Conservation (phyloP, 2,113 vertebrate genomes). For the Protobothrops mucrosquamatus region DNA sequence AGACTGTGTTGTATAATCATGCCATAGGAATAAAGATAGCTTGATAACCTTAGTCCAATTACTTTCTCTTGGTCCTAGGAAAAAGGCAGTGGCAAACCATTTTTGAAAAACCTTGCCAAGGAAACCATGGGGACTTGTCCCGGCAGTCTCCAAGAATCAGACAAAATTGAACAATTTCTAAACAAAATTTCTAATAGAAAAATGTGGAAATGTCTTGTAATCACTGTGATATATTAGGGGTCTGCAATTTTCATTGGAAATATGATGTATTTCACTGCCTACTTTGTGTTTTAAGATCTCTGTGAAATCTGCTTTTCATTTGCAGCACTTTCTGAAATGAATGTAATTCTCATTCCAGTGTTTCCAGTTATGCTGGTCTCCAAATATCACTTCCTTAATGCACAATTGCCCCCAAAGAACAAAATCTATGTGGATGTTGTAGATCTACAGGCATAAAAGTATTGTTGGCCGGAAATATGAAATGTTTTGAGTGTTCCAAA, state of each 20-base stretch:
- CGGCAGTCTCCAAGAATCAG: background rate
- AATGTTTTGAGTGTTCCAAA: background rate
- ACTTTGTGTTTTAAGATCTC: background rate
- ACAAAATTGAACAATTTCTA: background rate
- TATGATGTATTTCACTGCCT: background rate
- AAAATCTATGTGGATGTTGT: background rate
- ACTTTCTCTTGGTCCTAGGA: background rate
- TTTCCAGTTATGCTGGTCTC: background rate
- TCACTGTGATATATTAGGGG: background rate
- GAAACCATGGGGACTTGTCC: background rate
- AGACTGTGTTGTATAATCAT: background rate
- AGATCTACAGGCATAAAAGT: background rate
- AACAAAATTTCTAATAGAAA: background rate
- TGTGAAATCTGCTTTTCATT: background rate
- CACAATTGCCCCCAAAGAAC: background rate
- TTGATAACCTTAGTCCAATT: background rate
- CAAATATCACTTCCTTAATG: background rate
- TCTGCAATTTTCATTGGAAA: background rate
- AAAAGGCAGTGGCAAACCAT: background rate
- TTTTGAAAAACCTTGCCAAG: background rate
- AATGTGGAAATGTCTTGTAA: background rate
- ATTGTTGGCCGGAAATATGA: background rate
- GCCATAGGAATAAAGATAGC: background rate
- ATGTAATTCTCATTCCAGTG: background rate
- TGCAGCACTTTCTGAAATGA: background rate